A percentile compares a stretch with the other conserved stretches of the same genome.
These are phyloP conservation scores for Notarius quadriscutis DNA, from an alignment of 2,113 vertebrate genomes.

Conservation along the genomic window DNA sequence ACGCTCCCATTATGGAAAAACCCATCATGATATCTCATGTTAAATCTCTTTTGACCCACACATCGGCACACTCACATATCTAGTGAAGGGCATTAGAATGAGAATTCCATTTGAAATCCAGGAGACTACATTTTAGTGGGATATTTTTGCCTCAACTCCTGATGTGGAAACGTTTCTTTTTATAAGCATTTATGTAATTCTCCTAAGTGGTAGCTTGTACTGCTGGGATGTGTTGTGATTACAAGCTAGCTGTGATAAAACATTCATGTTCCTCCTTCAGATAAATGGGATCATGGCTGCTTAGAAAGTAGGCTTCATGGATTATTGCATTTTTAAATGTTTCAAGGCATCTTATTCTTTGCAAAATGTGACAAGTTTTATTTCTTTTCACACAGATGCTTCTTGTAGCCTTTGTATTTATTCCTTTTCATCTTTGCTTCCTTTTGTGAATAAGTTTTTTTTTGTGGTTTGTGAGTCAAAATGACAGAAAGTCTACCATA, in stretches of 20 bases:
- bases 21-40: constrained; percentile 15
- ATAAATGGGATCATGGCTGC: constrained; percentile 33
- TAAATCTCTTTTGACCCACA: constrained; percentile 45
- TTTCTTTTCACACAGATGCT: not conserved
- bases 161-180: constrained; percentile 48
- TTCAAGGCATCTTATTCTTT: constrained; percentile 49
- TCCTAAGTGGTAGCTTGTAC: constrained; percentile 51
- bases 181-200: constrained; percentile 57
- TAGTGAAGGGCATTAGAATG: constrained; percentile 23
- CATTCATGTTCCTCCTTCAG: constrained; percentile 36
- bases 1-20: not conserved
- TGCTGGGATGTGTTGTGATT: constrained; percentile 51
- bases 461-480: not conserved
- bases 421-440: not conserved
- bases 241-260: constrained; percentile 51
- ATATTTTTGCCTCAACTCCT: constrained; percentile 29
- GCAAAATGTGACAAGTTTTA: constrained; percentile 17
- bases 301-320: constrained; percentile 35
- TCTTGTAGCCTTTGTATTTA: not conserved
- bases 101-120: constrained; percentile 30
- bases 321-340: constrained; percentile 49
- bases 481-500: not conserved
- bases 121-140: constrained; percentile 33
- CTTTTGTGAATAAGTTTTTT: not conserved
- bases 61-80: constrained; percentile 7